Evolutionary conservation across 1,140 invertebrate species (phyloP).

Genomic region (Cyphomyrmex costatus): DNA sequence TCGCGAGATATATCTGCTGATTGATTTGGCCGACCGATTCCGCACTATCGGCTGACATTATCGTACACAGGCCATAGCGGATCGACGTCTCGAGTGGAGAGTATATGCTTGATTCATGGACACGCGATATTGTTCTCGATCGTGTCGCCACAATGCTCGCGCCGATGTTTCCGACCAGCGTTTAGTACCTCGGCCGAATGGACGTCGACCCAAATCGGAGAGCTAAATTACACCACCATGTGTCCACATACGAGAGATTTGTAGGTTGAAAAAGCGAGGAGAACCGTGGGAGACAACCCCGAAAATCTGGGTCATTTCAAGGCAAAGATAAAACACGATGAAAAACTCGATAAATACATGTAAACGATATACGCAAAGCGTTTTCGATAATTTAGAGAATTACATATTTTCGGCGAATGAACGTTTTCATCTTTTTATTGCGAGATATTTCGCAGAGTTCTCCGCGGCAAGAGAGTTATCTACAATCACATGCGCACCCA

Average conservation of each 20-base stretch:
- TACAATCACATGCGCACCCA: too few relatives aligned
- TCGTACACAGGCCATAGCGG: constrained; percentile 53
- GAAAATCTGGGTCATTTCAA: constrained; percentile 28
- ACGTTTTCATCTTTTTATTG: neutral
- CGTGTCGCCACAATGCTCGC: constrained; percentile 60
- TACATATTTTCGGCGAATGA: neutral
- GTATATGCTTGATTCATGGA: constrained; percentile 71
- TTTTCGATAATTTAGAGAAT: neutral
- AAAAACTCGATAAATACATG: constrained; percentile 26
- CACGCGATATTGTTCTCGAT: constrained; percentile 71
- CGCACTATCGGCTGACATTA: constrained; percentile 70
- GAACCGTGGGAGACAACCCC: too few relatives aligned
- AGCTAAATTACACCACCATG: constrained; percentile 54
- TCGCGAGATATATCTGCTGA: constrained; percentile 62
- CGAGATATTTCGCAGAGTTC: neutral
- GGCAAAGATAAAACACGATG: neutral
- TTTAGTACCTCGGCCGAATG: constrained; percentile 48
- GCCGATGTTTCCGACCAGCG: constrained; percentile 58
- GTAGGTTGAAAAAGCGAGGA: constrained; percentile 52
- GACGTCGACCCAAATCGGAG: constrained; percentile 56
- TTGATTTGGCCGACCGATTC: constrained; percentile 70
- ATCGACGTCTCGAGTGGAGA: constrained; percentile 59
- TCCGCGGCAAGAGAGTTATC: neutral
- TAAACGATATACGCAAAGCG: neutral
- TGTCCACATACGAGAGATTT: constrained; percentile 55